These are phyloP conservation scores for Therioaphis trifolii DNA, from an alignment of 2,888 invertebrate species.

Conservation along the genomic window DNA sequence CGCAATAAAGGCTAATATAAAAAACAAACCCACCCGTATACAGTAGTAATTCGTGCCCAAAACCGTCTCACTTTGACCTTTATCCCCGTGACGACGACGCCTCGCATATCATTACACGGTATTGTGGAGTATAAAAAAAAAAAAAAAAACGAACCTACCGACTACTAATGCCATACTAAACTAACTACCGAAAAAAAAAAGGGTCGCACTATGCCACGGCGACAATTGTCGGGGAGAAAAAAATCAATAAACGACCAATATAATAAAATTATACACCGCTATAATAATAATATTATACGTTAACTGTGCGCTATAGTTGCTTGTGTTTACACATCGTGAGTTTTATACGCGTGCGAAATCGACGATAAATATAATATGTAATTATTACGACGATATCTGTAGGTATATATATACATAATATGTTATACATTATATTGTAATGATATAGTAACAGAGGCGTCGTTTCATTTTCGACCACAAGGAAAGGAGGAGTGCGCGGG, in stretches of 20 bases:
- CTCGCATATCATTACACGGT: conserved; percentile 55
- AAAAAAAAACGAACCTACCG: neutral
- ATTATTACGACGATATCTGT: no score
- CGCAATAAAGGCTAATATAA: conserved; percentile 49
- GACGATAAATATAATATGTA: no score
- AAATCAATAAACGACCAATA: conserved; percentile 36
- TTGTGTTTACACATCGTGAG: neutral
- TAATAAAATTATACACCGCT: neutral
- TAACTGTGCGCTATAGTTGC: no score
- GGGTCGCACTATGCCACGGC: conserved; percentile 1
- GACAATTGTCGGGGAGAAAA: conserved; percentile 37
- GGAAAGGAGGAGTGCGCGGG: no score
- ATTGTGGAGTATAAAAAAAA: neutral
- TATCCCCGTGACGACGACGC: conserved; percentile 44
- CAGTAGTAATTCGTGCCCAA: conserved; percentile 48
- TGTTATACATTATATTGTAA: no score
- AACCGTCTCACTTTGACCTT: conserved; percentile 61
- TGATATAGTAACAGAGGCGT: no score
- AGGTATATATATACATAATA: no score
- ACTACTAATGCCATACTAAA: neutral
- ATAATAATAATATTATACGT: no score
- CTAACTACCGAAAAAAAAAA: conserved; percentile 21
- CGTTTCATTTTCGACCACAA: no score
- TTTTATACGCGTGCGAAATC: neutral
- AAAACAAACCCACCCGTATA: conserved; percentile 2